A percentile compares a stretch with the other conserved stretches of the same genome.
Evolutionary conservation across 1,140 invertebrate species (phyloP).

Genomic region (Bombus impatiens): DNA sequence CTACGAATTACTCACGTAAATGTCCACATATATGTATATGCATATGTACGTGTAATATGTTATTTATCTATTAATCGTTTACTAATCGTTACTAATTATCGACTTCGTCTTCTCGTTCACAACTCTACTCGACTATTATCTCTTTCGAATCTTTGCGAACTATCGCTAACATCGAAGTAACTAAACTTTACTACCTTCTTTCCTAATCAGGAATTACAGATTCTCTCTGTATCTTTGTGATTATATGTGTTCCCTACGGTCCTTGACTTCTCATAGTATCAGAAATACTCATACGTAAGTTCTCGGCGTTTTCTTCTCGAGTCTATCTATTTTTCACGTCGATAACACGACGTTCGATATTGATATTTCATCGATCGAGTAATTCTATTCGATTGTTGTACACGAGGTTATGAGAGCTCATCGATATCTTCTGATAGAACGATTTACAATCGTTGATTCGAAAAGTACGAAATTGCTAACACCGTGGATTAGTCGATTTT

Average conservation of each 20-base stretch:
- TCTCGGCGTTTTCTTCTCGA: neutral
- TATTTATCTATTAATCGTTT: neutral
- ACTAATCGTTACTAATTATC: constrained; percentile 4
- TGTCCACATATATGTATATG: neutral
- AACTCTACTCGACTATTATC: neutral
- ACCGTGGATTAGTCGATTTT: neutral
- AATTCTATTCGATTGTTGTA: neutral
- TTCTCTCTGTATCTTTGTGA: neutral
- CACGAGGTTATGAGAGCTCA: neutral
- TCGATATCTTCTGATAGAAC: neutral
- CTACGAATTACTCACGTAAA: constrained; percentile 5
- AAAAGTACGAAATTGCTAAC: neutral
- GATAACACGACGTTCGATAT: neutral
- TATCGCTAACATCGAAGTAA: constrained; percentile 19
- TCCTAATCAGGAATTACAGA: neutral
- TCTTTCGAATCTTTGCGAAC: neutral
- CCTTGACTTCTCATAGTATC: neutral
- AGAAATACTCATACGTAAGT: neutral
- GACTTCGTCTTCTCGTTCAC: neutral
- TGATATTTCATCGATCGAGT: neutral
- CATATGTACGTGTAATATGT: constrained; percentile 7
- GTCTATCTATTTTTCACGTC: neutral
- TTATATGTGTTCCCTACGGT: neutral
- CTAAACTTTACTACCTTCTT: constrained; percentile 8
- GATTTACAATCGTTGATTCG: neutral